Evolutionary conservation across 1,140 invertebrate species (phyloP), one percentile per base, ranked within the genome.

Genomic region (Atta colombica): DNA sequence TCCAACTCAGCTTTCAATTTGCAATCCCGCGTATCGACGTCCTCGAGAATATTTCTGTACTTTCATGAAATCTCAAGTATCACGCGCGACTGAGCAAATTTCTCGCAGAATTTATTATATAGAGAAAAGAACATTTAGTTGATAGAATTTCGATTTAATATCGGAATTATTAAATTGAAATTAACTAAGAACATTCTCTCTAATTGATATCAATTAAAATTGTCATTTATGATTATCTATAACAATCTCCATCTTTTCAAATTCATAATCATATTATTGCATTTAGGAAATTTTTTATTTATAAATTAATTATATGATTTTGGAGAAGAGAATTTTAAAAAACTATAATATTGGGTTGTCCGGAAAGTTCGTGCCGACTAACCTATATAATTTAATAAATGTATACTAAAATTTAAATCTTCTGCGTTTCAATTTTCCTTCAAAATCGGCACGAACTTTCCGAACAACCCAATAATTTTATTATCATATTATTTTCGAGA

Each of bases 1-100:
- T 87, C 65, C 16, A 51, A 18, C 88, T 92, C 74, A 25, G 45
- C 45, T 78, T 75, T 74, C 81, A 55, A 75, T 87, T 72, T 88
- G 39, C 55, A 86, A 61, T 28, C 39, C 7, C 63, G 14, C 45
- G 14, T 81, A 60, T 74, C 58, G 65, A 63, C 39, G 12, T 51
- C 12, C 66, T 39, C 25, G 14, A 61, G 65, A 4, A 49, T 82
- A 49, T 87, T 60, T 68, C 53, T n/a, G n/a, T 72, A 71, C 16
- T 7, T 28, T 74, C 21, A 21, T 21, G 77, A 69, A 51, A 69
- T 69, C 18, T 16, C 45, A 69, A 51, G 39, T 35, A 49, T 4
- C 14, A 7, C 16, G 58, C 14, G 74, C 35, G 16, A 77, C 39
- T 49, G 39, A 55, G 58, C 16, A 18, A 45, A 80, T 10, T 69